A percentile compares a stretch with the other conserved stretches of the same genome.
phyloP scores from a whole-genome alignment of 1,140 invertebrate species.

The Heliconius eleuchia region DNA sequence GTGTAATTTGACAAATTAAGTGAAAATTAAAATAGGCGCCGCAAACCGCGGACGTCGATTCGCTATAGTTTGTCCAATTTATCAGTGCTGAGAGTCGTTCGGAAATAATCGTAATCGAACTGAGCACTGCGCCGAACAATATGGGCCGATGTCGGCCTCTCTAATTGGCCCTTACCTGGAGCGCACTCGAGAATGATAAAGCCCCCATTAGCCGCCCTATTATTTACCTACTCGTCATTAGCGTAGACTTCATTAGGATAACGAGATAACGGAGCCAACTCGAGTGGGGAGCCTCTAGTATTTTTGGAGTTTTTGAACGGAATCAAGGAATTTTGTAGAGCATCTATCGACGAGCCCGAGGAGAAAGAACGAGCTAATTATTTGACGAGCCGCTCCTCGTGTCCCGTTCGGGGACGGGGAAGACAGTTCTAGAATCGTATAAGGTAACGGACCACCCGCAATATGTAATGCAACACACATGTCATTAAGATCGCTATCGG shows the following conservation, averaged over 20 bases:
- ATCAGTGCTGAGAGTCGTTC: conserved; percentile 75
- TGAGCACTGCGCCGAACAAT: conserved; percentile 77
- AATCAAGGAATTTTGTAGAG: conserved; percentile 60
- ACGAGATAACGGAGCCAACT: conserved; percentile 79
- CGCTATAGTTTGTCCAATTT: conserved; percentile 80
- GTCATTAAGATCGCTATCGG: conserved; percentile 55
- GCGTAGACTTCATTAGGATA: conserved; percentile 81
- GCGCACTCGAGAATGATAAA: conserved; percentile 81
- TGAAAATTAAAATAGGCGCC: conserved; percentile 68
- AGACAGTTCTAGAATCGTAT: conserved; percentile 36
- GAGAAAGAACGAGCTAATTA: conserved; percentile 67
- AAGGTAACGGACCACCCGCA: conserved; percentile 54
- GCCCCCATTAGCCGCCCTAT: conserved; percentile 80
- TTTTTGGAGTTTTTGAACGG: conserved; percentile 72
- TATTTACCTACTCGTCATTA: conserved; percentile 82
- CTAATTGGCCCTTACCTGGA: conserved; percentile 81
- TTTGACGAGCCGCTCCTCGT: conserved; percentile 49
- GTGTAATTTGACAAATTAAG: conserved; percentile 59
- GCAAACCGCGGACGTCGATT: conserved; percentile 74
- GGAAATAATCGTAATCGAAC: conserved; percentile 80
- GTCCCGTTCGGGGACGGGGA: conserved; percentile 13
- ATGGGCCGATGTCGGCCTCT: conserved; percentile 78
- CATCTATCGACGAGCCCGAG: conserved; percentile 46
- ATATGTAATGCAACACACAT: conserved; percentile 23
- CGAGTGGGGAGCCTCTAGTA: conserved; percentile 56